Evolutionary conservation across 2,797 vertebrate genomes (phyloP).

Genomic region (Mus minutoides): DNA sequence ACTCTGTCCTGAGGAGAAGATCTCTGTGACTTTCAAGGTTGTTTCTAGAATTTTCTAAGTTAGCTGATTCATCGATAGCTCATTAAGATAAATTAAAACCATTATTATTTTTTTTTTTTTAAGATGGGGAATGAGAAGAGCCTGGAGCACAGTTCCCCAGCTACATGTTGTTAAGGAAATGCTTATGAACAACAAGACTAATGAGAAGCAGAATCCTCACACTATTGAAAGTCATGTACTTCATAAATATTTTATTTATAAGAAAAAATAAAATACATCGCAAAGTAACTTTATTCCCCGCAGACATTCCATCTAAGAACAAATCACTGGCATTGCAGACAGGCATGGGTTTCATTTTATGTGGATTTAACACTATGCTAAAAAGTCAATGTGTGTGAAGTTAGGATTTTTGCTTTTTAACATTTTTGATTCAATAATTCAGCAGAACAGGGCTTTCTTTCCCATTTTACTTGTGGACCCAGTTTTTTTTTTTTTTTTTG

Average conservation of each 20-base stretch:
- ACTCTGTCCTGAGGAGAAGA: neutral
- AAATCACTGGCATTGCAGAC: conserved; percentile 10
- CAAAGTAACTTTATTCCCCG: conserved; percentile 41
- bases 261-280: conserved; percentile 21
- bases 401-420: neutral
- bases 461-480: neutral
- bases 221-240: neutral
- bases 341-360: conserved; percentile 34
- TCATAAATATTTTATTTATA: conserved; percentile 54
- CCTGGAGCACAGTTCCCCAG: neutral
- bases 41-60: conserved; percentile 22
- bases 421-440: conserved; percentile 7
- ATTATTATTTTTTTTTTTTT: neutral
- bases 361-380: neutral
- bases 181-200: neutral
- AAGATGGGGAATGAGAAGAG: neutral
- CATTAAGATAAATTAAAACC: conserved; percentile 37
- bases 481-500: too few species aligned
- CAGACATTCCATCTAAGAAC: neutral
- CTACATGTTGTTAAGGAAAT: neutral
- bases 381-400: neutral
- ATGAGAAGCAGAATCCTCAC: neutral
- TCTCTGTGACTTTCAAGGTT: neutral
- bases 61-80: neutral
- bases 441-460: conserved; percentile 4